phyloP scores from a whole-genome alignment of 2,888 invertebrate species.

The Phalera bucephala region DNA sequence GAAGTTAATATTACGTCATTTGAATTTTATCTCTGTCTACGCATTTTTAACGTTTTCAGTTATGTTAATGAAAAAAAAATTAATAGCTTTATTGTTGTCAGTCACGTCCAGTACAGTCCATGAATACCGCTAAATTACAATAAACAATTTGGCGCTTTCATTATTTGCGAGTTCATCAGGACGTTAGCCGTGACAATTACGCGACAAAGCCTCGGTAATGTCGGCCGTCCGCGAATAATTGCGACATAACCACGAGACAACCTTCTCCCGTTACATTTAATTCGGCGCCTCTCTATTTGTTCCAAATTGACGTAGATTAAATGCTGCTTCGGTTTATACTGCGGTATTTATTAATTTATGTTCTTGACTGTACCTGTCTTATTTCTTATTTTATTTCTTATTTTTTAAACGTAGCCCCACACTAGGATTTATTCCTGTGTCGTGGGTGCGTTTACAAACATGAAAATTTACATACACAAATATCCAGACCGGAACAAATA shows the following conservation, averaged over 20 bases:
- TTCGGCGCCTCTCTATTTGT: constrained; percentile 67
- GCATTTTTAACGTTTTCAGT: constrained; percentile 36
- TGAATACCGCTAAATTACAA: constrained; percentile 73
- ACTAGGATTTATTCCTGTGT: too few relatives aligned
- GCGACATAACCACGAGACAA: constrained; percentile 72
- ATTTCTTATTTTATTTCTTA: too few relatives aligned
- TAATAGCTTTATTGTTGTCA: constrained; percentile 70
- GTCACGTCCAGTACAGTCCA: constrained; percentile 70
- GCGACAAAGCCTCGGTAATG: constrained; percentile 71
- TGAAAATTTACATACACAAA: too few relatives aligned
- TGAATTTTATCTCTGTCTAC: constrained; percentile 29
- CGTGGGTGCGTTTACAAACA: too few relatives aligned
- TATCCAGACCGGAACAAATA: too few relatives aligned
- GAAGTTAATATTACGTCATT: constrained; percentile 26
- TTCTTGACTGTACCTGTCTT: too few relatives aligned
- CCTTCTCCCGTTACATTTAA: constrained; percentile 68
- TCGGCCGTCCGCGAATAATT: constrained; percentile 76
- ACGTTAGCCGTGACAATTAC: constrained; percentile 70
- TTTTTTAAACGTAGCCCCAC: too few relatives aligned
- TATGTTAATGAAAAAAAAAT: constrained; percentile 49
- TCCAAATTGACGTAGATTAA: constrained; percentile 50
- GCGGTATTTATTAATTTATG: too few relatives aligned
- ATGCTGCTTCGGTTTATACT: constrained; percentile 33
- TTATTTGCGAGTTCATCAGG: constrained; percentile 73
- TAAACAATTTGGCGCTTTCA: constrained; percentile 77